Evolutionary conservation across 2,797 vertebrate genomes (phyloP), one percentile per base, ranked within the genome.

Genomic region (Tympanoctomys barrerae): DNA sequence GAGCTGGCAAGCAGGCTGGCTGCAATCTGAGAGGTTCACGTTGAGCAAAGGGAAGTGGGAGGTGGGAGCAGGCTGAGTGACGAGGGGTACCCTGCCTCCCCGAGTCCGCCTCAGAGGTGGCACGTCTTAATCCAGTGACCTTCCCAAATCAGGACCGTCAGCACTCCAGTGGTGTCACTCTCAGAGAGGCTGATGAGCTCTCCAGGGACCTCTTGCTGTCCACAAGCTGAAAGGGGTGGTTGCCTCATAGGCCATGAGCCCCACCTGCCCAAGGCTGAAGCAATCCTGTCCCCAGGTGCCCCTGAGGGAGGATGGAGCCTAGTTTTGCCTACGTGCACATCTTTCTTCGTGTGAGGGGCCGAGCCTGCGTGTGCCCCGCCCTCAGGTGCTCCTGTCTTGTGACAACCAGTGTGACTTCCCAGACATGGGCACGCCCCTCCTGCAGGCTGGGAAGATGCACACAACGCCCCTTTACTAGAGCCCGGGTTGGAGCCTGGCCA

Each of bases 211-310:
- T 95, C 16, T 4, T 59, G 28, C 22, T 26, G 13, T 71, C 90
- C 79, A 36, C 94, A 87, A 31, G 86, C 78, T 49, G 39, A 92
- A 89, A 93, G 70, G 24, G 75, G 46, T 49, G 84, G 22, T 83
- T 82, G 73, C 73, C 78, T 85, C 91, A 39, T 10, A 80, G 84
- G 84, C 68, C 84, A 64, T 19, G 2, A 9, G 19, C 49, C 68
- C 62, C 49, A n/a, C 81, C 49, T 73, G 64, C 22, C 90, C 39
- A 59, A 2, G 4, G 28, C 28, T 39, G 49, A 49, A 46, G 39
- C 46, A 54, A 0, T 36, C 5, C 46, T 73, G 54, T 13, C 39
- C 84, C 57, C 16, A 28, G 46, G 86, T 73, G 70, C 71, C 42
- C 62, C 31, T 22, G 8, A 39, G 75, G 49, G 36, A 82, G 81